Evolutionary conservation across 35 echinoderm and acorn worm genomes (phyloP).

Genomic region (Chiridota heheva): DNA sequence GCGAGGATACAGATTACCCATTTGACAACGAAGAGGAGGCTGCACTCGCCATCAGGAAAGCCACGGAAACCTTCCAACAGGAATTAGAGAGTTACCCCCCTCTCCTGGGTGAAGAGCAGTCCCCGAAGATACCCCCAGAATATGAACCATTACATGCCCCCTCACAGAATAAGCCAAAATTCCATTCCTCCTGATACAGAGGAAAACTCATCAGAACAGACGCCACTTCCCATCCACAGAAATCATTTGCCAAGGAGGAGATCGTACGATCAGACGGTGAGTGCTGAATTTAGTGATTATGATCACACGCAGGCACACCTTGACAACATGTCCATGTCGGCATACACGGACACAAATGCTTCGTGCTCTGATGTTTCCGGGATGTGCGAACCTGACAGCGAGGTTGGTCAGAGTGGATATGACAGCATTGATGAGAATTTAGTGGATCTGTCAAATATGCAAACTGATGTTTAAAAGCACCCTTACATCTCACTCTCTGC

Average conservation of each 20-base stretch:
- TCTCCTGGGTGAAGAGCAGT: conserved; percentile 14
- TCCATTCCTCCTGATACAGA: conserved; percentile 56
- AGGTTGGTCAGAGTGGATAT: conserved; percentile 74
- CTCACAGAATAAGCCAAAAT: conserved; percentile 65
- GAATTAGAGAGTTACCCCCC: conserved; percentile 78
- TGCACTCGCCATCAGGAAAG: conserved; percentile 68
- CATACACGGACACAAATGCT: conserved; percentile 87
- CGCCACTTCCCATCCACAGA: conserved; percentile 37
- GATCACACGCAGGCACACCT: conserved; percentile 71
- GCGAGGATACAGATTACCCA: conserved; percentile 96
- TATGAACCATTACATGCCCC: conserved; percentile 84
- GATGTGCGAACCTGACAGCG: conserved; percentile 85
- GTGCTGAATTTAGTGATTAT: conserved; percentile 42
- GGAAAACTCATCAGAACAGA: conserved; percentile 37
- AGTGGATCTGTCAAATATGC: too few relatives aligned
- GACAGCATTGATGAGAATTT: conserved; percentile 75
- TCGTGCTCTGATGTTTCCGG: conserved; percentile 95
- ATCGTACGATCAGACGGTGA: conserved; percentile 3
- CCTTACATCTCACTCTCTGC: too few relatives aligned
- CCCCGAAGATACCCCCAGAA: conserved; percentile 59
- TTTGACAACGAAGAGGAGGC: conserved; percentile 67
- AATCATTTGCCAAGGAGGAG: conserved; percentile 4
- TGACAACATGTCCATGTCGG: conserved; percentile 92
- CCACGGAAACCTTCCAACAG: conserved; percentile 63
- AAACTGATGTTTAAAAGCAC: too few relatives aligned